Base-by-base conservation (phyloP, 2,888 invertebrate genomes). In the Cerastis leucographa region DNA sequence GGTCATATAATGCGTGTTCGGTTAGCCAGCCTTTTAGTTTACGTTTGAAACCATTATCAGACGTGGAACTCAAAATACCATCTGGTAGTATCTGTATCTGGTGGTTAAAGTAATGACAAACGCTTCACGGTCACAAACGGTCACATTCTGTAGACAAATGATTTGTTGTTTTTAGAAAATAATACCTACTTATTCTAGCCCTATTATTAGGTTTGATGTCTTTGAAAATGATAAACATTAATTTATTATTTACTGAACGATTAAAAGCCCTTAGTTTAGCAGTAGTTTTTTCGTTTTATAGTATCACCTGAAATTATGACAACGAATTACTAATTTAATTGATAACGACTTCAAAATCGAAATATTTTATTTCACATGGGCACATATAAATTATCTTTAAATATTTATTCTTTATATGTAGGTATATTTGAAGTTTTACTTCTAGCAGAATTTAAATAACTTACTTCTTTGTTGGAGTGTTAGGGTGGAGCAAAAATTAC, bases 191-290 rank as follows among this genome's bases (percentile, higher is more conserved):
- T 51, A 29, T 19, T 42, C 4, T 9, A 74, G 14, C 2, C 4
- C 17, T 46, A 12, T 44, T 56, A 14, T n/a, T 56, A 14, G n/a
- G 35, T 9, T 29, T 29, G 44, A 29, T 44, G 12, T 44, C n/a
- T 22, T 17, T 17, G 17, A 56, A 71, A 25, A 35, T 17, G 0
- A 74, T 25, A 25, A 56, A 1, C 0, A 19, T 6, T 11, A 19
- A 44, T 62, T 51, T 14, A 51, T 51, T 61, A 59, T 61, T 74
- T 51, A 59, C 29, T 29, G 14, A 62, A n/a, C 61, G 7, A 51
- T 44, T 51, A 73, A 62, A 51, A 61, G 0, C 1, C 5, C 9
- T 74, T 35, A 64, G 22, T 22, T 12, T 25, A 46, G 8, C 1
- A 25, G 44, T 17, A 51, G 25, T 22, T 7, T 19, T 29, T 73